Evolutionary conservation across 1,140 invertebrate genomes (phyloP).

Genomic region (Papilio xuthus): DNA sequence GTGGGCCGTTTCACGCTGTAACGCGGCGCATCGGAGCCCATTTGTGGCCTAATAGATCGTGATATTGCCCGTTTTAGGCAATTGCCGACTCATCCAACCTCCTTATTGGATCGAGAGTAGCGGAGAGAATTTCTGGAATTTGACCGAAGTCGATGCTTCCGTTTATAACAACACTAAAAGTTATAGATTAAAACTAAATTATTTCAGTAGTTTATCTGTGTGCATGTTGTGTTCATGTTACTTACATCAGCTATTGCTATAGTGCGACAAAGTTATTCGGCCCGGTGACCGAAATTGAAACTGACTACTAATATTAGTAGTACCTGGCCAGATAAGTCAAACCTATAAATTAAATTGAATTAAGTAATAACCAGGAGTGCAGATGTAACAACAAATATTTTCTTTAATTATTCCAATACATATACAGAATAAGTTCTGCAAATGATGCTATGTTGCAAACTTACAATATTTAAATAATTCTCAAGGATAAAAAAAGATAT

Average conservation of each 20-base stretch:
- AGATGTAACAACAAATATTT: neutral
- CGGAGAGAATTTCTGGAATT: slow-evolving; percentile 41
- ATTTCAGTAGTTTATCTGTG: too few relatives aligned
- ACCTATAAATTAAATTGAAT: too few relatives aligned
- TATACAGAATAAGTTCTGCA: neutral
- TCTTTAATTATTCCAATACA: neutral
- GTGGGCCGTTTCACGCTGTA: slow-evolving; percentile 78
- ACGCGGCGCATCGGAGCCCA: slow-evolving; percentile 61
- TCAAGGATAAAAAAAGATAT: neutral
- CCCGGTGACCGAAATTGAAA: neutral
- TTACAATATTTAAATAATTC: neutral
- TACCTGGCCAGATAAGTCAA: neutral
- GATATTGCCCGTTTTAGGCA: slow-evolving; percentile 66
- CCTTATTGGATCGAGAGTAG: slow-evolving; percentile 52
- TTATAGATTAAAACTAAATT: neutral
- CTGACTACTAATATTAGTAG: neutral
- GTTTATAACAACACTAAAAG: neutral
- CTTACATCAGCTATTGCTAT: neutral
- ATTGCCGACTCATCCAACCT: slow-evolving; percentile 66
- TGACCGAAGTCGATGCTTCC: neutral
- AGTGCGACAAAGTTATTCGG: neutral
- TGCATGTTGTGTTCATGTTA: neutral
- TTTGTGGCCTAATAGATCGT: slow-evolving; percentile 74
- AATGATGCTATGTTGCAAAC: neutral
- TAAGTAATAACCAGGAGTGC: neutral